A percentile compares a stretch with the other conserved stretches of the same genome.
Conservation (phyloP, 1,140 invertebrate genomes). For the Nomia melanderi region DNA sequence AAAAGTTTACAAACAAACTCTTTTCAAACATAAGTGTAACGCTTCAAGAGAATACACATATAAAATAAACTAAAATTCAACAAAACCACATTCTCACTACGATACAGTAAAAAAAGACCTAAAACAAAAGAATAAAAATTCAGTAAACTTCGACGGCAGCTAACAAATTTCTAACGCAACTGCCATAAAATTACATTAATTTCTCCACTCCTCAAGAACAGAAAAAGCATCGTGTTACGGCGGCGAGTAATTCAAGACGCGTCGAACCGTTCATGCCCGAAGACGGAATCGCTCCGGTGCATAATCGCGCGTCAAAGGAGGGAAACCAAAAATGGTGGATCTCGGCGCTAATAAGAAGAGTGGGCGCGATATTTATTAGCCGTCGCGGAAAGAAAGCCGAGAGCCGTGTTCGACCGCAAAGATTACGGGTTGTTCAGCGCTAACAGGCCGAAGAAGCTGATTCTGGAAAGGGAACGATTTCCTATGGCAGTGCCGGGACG, state of each 20-base stretch:
- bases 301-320: slow-evolving; percentile 34
- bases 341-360: slow-evolving; percentile 62
- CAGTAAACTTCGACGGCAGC: too few relatives aligned
- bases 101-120: too few relatives aligned
- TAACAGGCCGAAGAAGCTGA: slow-evolving; percentile 52
- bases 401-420: slow-evolving; percentile 36
- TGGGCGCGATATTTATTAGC: slow-evolving; percentile 63
- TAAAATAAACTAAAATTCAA: too few relatives aligned
- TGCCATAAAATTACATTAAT: background rate
- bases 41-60: too few relatives aligned
- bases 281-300: slow-evolving; percentile 27
- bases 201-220: background rate
- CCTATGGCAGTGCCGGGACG: background rate
- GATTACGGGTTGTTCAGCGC: slow-evolving; percentile 60
- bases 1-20: too few relatives aligned
- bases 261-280: background rate
- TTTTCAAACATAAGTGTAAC: too few relatives aligned
- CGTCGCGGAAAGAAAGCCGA: slow-evolving; percentile 46
- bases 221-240: background rate
- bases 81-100: too few relatives aligned
- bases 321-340: slow-evolving; percentile 44
- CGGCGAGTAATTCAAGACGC: background rate
- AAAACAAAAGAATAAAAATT: too few relatives aligned
- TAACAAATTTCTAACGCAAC: too few relatives aligned
- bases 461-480: slow-evolving; percentile 41